Conservation (phyloP, 2,888 invertebrate species). For the Crioceris asparagi region DNA sequence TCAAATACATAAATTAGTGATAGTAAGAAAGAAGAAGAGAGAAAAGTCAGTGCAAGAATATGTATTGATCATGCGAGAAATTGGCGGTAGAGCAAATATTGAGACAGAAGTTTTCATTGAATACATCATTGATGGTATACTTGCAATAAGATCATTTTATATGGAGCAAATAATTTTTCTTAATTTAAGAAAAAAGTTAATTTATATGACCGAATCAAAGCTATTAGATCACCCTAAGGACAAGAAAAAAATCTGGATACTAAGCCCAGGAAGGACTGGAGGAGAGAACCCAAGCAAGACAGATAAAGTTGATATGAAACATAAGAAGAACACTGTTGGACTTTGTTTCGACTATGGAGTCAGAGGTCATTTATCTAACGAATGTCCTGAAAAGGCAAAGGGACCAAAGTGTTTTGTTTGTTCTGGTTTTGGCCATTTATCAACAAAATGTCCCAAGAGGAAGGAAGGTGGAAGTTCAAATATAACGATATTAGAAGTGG, state of each 20-base stretch:
- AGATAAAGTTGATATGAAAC: neutral
- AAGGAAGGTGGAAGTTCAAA: neutral
- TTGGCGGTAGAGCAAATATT: too few relatives aligned
- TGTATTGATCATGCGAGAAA: slow-evolving; percentile 30
- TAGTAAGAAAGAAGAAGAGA: slow-evolving; percentile 24
- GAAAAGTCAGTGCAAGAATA: slow-evolving; percentile 32
- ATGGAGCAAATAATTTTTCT: neutral
- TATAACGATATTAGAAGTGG: slow-evolving; percentile 7
- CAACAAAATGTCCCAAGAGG: slow-evolving; percentile 3
- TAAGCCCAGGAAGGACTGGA: neutral
- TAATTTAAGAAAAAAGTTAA: neutral
- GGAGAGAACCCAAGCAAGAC: neutral
- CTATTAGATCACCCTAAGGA: neutral
- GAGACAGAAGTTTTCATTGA: too few relatives aligned
- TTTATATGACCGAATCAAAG: neutral
- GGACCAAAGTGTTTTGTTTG: slow-evolving; percentile 2
- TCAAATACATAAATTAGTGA: slow-evolving; percentile 16
- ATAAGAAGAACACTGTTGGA: neutral
- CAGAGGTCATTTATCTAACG: slow-evolving; percentile 3
- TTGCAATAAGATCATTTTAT: neutral
- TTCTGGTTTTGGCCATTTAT: slow-evolving; percentile 1
- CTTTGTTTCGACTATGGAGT: slow-evolving; percentile 1
- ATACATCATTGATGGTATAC: too few relatives aligned
- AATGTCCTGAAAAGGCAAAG: neutral
- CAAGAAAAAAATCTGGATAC: neutral